A percentile compares a stretch with the other conserved stretches of the same genome.
These are phyloP conservation scores for Calyptomena viridis DNA, from an alignment of 2,113 vertebrate species.

Conservation along the genomic window DNA sequence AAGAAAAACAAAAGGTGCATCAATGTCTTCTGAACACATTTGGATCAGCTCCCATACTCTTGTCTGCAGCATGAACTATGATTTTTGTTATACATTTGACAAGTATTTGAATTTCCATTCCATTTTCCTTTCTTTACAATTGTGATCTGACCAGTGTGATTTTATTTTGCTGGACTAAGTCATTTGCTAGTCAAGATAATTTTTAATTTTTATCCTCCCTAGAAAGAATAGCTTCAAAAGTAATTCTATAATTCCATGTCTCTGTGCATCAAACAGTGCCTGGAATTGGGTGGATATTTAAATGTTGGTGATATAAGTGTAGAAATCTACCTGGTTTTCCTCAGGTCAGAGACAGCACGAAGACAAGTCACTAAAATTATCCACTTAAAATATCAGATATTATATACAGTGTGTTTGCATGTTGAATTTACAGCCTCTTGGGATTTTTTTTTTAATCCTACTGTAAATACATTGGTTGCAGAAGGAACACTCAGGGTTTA, in stretches of 20 bases:
- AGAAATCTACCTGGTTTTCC: not conserved
- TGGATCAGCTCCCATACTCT: conserved; percentile 33
- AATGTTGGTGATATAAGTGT: not conserved
- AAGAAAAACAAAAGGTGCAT: conserved; percentile 45
- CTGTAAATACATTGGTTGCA: not conserved
- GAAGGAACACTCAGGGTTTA: not conserved
- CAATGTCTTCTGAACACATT: conserved; percentile 11
- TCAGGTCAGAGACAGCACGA: not conserved
- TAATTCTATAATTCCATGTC: not conserved
- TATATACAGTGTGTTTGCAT: not conserved
- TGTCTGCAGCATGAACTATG: conserved; percentile 49
- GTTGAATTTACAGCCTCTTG: not conserved
- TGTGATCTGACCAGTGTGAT: conserved; percentile 26
- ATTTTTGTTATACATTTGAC: conserved; percentile 18
- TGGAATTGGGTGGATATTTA: not conserved
- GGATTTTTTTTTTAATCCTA: not conserved
- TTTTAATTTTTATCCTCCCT: not conserved
- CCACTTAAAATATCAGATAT: not conserved
- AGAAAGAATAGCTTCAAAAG: not conserved
- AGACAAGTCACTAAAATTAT: not conserved
- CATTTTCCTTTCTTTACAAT: conserved; percentile 23
- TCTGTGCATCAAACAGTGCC: not conserved
- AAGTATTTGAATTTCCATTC: conserved; percentile 38
- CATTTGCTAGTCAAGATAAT: conserved; percentile 6
- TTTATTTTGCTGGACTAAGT: conserved; percentile 51